phyloP scores from a whole-genome alignment of 1,140 invertebrate genomes.

The Archivesica marissinica region DNA sequence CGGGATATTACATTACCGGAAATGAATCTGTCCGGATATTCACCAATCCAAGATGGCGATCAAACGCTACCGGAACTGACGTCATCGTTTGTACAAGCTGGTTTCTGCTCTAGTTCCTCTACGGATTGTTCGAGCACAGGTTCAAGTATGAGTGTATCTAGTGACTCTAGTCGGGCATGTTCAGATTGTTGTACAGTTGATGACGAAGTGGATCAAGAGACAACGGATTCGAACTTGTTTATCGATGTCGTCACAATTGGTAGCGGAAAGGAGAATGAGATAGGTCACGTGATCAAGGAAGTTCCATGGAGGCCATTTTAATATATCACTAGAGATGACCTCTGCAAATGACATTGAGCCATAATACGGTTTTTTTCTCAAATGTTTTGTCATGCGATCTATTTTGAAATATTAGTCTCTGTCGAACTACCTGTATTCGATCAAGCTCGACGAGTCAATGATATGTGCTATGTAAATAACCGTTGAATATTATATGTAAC shows the following conservation, averaged over 20 bases:
- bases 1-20: background rate
- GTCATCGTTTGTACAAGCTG: background rate
- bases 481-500: no score
- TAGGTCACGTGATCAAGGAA: slow-evolving; percentile 38
- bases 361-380: no score
- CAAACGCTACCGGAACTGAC: background rate
- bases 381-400: no score
- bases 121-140: background rate
- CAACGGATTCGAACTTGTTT: background rate
- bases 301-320: slow-evolving; percentile 45
- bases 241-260: slow-evolving; percentile 3
- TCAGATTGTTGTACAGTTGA: background rate
- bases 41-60: background rate
- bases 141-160: background rate
- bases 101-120: background rate
- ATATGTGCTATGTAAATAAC: no score
- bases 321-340: no score
- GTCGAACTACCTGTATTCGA: no score
- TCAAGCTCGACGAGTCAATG: no score
- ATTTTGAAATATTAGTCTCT: no score
- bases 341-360: no score
- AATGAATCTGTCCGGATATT: slow-evolving; percentile 3
- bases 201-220: background rate
- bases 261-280: background rate
- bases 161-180: background rate